Evolutionary conservation across 2,888 invertebrate species (phyloP), one percentile per base, ranked within the genome.

Genomic region (Hipparchia sbordonii): DNA sequence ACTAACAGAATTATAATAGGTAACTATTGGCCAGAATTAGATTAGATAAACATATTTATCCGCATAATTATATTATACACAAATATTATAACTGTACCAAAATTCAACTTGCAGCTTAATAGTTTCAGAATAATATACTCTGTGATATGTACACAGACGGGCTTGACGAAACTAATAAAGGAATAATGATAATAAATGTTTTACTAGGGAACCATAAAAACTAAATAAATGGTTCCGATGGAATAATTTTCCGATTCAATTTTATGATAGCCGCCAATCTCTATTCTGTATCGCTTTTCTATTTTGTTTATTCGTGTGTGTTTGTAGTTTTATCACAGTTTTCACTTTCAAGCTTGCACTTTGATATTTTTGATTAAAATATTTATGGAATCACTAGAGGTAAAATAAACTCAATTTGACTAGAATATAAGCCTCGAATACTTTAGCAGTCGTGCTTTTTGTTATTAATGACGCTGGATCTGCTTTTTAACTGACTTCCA

Each of bases 311-410:
- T 65, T 65, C 33, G 51, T 12, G 65, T 65, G 7, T 62, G 48
- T 62, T 13, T 39, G 33, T 65, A 23, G 6, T 33, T 63, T 65
- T 51, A 52, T 52, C 51, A 51, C 65, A 33, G 33, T 65, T 52
- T 65, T 52, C 65, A 33, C 65, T 65, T 65, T 65, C 52, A 65
- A 51, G 10, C 33, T 65, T 52, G 33, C 52, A 52, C 52, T 51
- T 52, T 7, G 12, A 52, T 65, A 12, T 51, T 65, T 12, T 51
- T 6, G 52, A 65, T 52, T 52, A 6, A 33, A 39, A n/a, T 52
- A 39, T 52, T 52, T 65, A 65, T 33, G 48, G 13, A 23, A 23
- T 10, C 8, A 39, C 39, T 1, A 39, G 39, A 39, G 39, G 39
- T 39, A 39, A 39, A 39, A 39, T 39, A 39, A 5, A 39, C 5